These are phyloP conservation scores for Baronia brevicornis DNA, from an alignment of 2,888 invertebrate species.

Conservation along the genomic window DNA sequence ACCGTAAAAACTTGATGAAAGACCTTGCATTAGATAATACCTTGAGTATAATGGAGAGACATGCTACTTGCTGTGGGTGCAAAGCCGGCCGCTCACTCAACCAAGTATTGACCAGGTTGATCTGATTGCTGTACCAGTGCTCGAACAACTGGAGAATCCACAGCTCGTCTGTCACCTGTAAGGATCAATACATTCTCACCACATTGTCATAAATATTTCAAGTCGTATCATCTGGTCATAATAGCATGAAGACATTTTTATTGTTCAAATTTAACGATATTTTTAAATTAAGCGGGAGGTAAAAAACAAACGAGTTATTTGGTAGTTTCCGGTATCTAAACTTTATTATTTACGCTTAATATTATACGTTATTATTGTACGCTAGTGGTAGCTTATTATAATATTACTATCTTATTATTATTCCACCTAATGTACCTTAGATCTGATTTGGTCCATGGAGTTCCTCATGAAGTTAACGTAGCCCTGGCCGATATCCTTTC, in stretches of 20 bases:
- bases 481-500: conserved; percentile 97
- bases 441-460: conserved; percentile 98
- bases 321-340: too few species aligned
- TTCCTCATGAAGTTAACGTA: conserved; percentile 98
- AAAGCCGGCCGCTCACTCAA: conserved; percentile 93
- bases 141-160: conserved; percentile 81
- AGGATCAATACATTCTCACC: neutral
- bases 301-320: too few species aligned
- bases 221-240: too few species aligned
- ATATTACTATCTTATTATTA: neutral
- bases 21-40: conserved; percentile 57
- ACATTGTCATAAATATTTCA: too few species aligned
- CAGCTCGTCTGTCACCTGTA: conserved; percentile 76
- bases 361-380: too few species aligned
- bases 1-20: conserved; percentile 1
- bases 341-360: too few species aligned
- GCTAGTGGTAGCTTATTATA: too few species aligned
- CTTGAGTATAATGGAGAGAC: conserved; percentile 96
- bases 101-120: conserved; percentile 96
- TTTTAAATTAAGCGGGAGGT: too few species aligned
- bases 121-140: conserved; percentile 97
- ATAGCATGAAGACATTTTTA: too few species aligned
- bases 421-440: conserved; percentile 84
- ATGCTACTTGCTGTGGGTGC: conserved; percentile 98
- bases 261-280: too few species aligned